Evolutionary conservation across 2,888 invertebrate species (phyloP), one percentile per base, ranked within the genome.

Genomic region (Formica aserva): DNA sequence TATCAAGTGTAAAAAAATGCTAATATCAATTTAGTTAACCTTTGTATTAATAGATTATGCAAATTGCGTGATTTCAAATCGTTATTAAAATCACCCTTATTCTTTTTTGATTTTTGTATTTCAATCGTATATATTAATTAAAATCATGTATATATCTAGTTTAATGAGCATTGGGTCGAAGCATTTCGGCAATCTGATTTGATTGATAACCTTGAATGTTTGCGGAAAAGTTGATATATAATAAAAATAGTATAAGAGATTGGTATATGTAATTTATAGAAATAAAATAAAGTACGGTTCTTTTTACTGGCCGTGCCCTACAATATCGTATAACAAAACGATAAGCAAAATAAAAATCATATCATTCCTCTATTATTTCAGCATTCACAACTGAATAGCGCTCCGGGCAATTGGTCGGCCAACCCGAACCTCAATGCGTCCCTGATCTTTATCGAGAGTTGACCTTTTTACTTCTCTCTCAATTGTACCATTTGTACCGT

Each of bases 401-500:
- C 76, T 55, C 38, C 76, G 5, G 55, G 76, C 76, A 26, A 41
- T 66, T 35, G 66, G 2, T 77, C 55, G 76, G n/a, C 55, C 38
- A 77, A 55, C 26, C 76, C 76, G 35, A 76, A 65, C 48, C 35
- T 48, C 45, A 48, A 76, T 48, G 35, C 52, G 26, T 76, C 52
- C 76, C 76, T 66, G 76, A 66, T 77, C 76, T 38, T 66, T 66
- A 66, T 77, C 76, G 52, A 52, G 52, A 66, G 15, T 18, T 77
- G 67, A 67, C 76, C 76, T 66, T 77, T 75, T 66, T 66, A 55
- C 26, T 67, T 66, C 55, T 55, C 13, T 65, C 65, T 55, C 55
- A 66, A 77, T 66, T 77, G 29, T 52, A 38, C 65, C 45, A 60
- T 65, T 66, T 55, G 52, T 41, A 52, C 26, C 26, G 35, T 45